phyloP scores from a whole-genome alignment of 2,888 invertebrate species.

The Trissoscelio sp. region DNA sequence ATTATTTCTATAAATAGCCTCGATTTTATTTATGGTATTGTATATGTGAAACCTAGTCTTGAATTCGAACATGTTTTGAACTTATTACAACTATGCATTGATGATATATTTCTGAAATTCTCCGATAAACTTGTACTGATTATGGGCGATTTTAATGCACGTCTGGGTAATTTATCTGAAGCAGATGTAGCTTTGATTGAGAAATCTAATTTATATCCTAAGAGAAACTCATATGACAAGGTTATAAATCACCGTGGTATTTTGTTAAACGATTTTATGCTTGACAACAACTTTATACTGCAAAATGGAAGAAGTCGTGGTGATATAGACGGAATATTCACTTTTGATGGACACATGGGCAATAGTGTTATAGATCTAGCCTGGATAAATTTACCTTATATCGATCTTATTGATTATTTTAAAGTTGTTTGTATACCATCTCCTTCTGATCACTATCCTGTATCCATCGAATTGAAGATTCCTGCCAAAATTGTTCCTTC shows the following conservation, averaged over 20 bases:
- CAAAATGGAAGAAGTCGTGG: constrained; percentile 6
- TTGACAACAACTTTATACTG: constrained; percentile 4
- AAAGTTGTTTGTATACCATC: constrained; percentile 3
- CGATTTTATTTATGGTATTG: background rate
- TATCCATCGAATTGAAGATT: constrained; percentile 1
- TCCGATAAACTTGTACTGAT: background rate
- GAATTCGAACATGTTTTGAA: background rate
- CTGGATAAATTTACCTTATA: background rate
- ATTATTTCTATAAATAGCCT: background rate
- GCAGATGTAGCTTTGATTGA: background rate
- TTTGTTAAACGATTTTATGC: constrained; percentile 23
- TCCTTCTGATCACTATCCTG: constrained; percentile 15
- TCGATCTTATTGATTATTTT: constrained; percentile 11
- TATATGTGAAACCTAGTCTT: background rate
- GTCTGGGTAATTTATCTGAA: constrained; percentile 7
- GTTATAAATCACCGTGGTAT: background rate
- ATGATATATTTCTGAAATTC: background rate
- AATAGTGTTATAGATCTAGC: constrained; percentile 23
- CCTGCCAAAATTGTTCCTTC: too few species aligned
- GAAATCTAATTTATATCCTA: constrained; percentile 1
- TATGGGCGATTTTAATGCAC: constrained; percentile 7
- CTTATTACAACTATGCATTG: background rate
- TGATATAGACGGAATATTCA: background rate
- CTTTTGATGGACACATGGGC: constrained; percentile 5
- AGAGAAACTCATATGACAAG: constrained; percentile 2